phyloP scores from a whole-genome alignment of 2,797 vertebrate genomes.

The Pseudotriccus pelzelni region DNA sequence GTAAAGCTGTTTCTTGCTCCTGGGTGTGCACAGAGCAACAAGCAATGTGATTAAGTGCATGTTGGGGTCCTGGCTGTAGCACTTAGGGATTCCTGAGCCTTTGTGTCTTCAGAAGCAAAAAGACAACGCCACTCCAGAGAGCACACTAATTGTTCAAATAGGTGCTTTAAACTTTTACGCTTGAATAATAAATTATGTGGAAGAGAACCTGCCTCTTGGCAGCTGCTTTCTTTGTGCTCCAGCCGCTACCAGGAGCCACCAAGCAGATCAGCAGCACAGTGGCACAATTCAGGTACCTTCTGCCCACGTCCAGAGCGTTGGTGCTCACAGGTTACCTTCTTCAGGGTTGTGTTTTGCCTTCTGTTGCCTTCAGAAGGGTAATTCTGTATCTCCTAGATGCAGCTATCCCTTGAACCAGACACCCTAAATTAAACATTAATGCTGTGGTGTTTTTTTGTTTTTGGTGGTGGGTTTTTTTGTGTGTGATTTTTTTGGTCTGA shows the following conservation, averaged over 20 bases:
- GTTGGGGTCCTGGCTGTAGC: background rate
- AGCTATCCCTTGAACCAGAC: background rate
- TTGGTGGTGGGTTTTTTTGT: no score
- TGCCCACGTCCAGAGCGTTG: background rate
- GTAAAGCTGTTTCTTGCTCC: background rate
- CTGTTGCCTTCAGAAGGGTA: background rate
- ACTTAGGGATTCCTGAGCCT: background rate
- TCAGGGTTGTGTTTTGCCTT: background rate
- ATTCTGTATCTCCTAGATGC: background rate
- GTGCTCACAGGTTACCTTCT: background rate
- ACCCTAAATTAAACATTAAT: background rate
- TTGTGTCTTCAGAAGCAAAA: background rate
- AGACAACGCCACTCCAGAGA: background rate
- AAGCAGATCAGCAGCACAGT: background rate
- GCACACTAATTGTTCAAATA: slow-evolving; percentile 6
- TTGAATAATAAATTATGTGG: background rate
- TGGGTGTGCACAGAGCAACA: background rate
- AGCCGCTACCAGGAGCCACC: background rate
- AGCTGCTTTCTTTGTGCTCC: background rate
- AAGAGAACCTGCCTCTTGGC: background rate
- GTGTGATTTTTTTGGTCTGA: no score
- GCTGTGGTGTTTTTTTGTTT: background rate
- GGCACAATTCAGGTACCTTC: background rate
- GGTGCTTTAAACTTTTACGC: background rate
- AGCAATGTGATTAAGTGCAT: background rate